Evolutionary conservation across 2,888 invertebrate genomes (phyloP), one percentile per base, ranked within the genome.

Genomic region (Drosophila longiperda): DNA sequence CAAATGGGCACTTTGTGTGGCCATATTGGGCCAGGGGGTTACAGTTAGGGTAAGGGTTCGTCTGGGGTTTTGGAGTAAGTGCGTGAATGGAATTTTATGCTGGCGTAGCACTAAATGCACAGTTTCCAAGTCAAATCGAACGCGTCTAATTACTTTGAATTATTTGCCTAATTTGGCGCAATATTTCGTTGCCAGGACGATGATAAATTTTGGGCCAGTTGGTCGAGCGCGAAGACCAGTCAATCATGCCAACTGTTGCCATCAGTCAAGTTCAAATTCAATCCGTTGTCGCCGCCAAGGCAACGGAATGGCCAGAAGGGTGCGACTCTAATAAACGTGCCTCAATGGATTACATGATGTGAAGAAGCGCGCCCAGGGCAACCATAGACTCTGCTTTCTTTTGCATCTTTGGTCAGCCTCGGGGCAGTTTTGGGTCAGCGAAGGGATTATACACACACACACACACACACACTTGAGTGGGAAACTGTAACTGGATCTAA

Each of bases 161-260:
- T 91, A 91, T 91, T 84, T 82, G 82, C 66, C 83, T 85, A 89
- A 91, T 90, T 91, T 91, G 79, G 61, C 55, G 80, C 80, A 83
- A 83, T 88, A 78, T 81, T 66, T 62, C 78, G 82, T 90, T 86
- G 81, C 78, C 84, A 86, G 69, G 88, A 79, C 83, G 80, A 89
- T 91, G 87, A 90, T 87, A 87, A 87, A 91, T 90, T 88, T 85
- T 52, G 61, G 69, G 69, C 59, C 72, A 62, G 70, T 73, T 78
- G 70, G 66, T 57, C 48, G 59, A 57, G 58, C 54, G 61, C 54
- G 55, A 40, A 57, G 66, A 55, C 64, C 78, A 76, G 74, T 87
- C 90, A 85, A 85, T 87, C 83, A 82, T 82, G 79, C 78, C 89
- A 80, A 83, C 87, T 83, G 82, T 82, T 86, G 78, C 86, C 80